Percentiles rank a stretch among this genome's conserved stretches.
Conservation (phyloP, 2,888 invertebrate species). For the Dorcus hopei region DNA sequence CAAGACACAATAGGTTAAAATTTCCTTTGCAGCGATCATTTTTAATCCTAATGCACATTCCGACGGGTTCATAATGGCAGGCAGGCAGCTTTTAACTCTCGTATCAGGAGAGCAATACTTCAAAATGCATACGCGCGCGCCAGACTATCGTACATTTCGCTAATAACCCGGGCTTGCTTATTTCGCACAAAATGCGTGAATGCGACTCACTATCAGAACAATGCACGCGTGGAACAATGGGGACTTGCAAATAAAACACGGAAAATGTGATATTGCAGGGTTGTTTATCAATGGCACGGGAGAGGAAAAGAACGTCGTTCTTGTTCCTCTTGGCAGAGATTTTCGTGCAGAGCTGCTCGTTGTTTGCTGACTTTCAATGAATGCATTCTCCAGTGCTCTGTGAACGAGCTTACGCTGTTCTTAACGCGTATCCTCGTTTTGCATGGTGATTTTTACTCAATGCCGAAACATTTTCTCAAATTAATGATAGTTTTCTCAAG, state of each 20-base stretch:
- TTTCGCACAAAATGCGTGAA: conserved; percentile 42
- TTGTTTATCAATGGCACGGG: conserved; percentile 20
- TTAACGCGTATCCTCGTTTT: too few species aligned
- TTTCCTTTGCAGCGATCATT: conserved; percentile 37
- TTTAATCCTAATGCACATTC: conserved; percentile 39
- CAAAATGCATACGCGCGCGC: conserved; percentile 24
- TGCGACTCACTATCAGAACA: conserved; percentile 33
- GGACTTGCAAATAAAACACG: conserved; percentile 34
- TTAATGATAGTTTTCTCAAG: too few species aligned
- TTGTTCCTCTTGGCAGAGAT: neutral
- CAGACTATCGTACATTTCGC: conserved; percentile 29
- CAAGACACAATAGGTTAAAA: conserved; percentile 35
- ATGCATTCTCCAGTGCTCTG: neutral
- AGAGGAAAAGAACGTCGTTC: conserved; percentile 3
- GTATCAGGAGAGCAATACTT: conserved; percentile 26
- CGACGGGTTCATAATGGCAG: conserved; percentile 31
- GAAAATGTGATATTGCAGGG: conserved; percentile 32
- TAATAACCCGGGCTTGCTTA: conserved; percentile 35
- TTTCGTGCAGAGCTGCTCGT: neutral
- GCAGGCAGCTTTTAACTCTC: conserved; percentile 29
- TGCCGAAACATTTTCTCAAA: too few species aligned
- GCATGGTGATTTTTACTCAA: too few species aligned
- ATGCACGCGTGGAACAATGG: conserved; percentile 34
- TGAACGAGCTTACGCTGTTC: neutral
- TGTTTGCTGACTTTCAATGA: too few species aligned